Evolutionary conservation across 2,797 vertebrate genomes (phyloP).

Genomic region (Fundulus diaphanus): DNA sequence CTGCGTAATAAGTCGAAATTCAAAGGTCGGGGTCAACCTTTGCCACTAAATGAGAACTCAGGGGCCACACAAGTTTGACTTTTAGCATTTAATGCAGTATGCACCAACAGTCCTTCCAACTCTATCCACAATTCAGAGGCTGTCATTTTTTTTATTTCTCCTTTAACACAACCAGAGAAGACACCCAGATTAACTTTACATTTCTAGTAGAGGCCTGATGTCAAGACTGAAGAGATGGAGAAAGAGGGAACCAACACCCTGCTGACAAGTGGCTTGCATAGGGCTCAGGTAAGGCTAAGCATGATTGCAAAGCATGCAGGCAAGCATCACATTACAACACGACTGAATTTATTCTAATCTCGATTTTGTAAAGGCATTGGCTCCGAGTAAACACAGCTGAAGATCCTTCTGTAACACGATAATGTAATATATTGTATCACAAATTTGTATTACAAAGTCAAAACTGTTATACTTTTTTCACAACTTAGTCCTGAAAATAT

Average conservation of each 20-base stretch:
- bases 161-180: background rate
- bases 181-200: background rate
- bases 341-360: background rate
- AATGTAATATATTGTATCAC: background rate
- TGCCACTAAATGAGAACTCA: background rate
- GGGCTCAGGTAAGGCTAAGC: too few species aligned
- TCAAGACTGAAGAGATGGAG: background rate
- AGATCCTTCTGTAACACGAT: background rate
- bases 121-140: background rate
- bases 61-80: background rate
- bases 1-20: background rate
- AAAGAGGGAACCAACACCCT: background rate
- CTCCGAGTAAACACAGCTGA: background rate
- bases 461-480: background rate
- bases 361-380: background rate
- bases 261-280: background rate
- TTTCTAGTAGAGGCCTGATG: background rate
- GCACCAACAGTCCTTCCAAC: background rate
- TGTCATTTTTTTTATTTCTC: background rate
- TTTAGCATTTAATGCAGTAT: background rate
- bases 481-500: background rate
- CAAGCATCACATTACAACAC: background rate
- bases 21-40: background rate
- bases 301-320: background rate
- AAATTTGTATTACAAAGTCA: background rate